phyloP scores from a whole-genome alignment of 2,113 vertebrate species.

The Hassar affinis region DNA sequence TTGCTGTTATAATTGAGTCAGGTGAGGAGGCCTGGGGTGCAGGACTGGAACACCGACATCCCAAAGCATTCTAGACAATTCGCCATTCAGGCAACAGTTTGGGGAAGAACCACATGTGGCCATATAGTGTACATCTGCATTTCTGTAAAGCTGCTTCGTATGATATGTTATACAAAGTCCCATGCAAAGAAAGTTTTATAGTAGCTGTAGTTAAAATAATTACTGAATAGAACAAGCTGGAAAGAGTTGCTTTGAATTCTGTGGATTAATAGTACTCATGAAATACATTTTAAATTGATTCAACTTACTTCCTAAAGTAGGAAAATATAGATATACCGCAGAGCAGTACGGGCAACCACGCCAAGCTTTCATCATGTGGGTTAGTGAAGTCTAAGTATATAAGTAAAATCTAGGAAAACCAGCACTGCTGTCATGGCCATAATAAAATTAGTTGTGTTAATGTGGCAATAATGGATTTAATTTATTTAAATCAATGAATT shows the following conservation, averaged over 20 bases:
- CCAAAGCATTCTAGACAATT: not conserved
- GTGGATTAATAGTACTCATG: not conserved
- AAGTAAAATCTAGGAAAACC: too few species aligned
- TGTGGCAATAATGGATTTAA: not conserved
- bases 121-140: not conserved
- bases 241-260: not conserved
- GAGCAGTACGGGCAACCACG: too few species aligned
- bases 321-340: not conserved
- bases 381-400: too few species aligned
- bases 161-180: not conserved
- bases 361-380: too few species aligned
- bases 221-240: not conserved
- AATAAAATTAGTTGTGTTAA: not conserved
- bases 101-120: not conserved
- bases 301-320: not conserved
- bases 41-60: not conserved
- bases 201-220: not conserved
- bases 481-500: not conserved
- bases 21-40: not conserved
- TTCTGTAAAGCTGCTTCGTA: not conserved
- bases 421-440: too few species aligned
- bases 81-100: not conserved
- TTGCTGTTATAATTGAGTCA: not conserved
- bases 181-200: not conserved
- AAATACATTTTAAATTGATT: not conserved